phyloP scores from a whole-genome alignment of 1,140 invertebrate species.

The Tribolium castaneum region DNA sequence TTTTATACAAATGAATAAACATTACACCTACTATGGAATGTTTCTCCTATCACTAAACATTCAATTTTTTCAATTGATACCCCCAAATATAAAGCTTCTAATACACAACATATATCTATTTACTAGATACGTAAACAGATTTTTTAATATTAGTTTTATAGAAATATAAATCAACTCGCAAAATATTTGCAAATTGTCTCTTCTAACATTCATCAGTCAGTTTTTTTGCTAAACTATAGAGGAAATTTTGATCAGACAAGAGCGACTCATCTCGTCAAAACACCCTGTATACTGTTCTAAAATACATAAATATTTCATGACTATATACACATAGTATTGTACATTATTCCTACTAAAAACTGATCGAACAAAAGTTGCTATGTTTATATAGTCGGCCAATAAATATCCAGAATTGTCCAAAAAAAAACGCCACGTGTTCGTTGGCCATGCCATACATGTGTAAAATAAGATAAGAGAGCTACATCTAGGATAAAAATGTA shows the following conservation, averaged over 20 bases:
- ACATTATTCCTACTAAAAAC: slow-evolving; percentile 8
- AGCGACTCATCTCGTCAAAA: background rate
- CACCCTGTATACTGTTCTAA: slow-evolving; percentile 25
- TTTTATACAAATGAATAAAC: slow-evolving; percentile 50
- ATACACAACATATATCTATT: slow-evolving; percentile 50
- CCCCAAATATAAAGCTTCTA: slow-evolving; percentile 43
- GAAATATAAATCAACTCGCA: slow-evolving; percentile 52
- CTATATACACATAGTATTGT: slow-evolving; percentile 45
- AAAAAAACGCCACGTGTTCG: too few relatives aligned
- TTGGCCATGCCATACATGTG: background rate
- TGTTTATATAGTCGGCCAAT: slow-evolving; percentile 28
- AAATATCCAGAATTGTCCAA: background rate
- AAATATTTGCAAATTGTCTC: slow-evolving; percentile 49
- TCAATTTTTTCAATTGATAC: slow-evolving; percentile 8
- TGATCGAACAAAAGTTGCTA: slow-evolving; percentile 5
- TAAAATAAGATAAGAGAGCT: slow-evolving; percentile 19
- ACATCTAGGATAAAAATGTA: slow-evolving; percentile 24
- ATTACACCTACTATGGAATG: slow-evolving; percentile 40
- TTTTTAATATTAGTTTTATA: slow-evolving; percentile 46
- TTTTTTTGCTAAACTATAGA: slow-evolving; percentile 36
- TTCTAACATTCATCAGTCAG: slow-evolving; percentile 53
- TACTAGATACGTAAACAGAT: slow-evolving; percentile 48
- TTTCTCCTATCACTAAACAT: slow-evolving; percentile 39
- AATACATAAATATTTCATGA: slow-evolving; percentile 46
- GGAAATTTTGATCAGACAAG: background rate